phyloP scores from a whole-genome alignment of 1,140 invertebrate genomes.

The Dolichoris vasculosae region DNA sequence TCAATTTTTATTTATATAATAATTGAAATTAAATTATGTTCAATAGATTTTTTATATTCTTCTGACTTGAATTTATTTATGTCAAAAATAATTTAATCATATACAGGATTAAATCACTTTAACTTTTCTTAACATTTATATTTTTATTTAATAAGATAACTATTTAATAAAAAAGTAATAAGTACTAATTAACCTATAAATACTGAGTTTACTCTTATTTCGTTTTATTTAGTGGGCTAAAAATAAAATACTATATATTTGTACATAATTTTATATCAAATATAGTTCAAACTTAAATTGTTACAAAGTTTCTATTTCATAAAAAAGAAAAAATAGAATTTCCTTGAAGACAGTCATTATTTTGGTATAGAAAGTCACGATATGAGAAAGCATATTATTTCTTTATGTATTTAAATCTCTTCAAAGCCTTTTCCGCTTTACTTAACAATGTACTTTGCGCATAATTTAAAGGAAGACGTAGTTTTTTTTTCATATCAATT shows the following conservation, averaged over 20 bases:
- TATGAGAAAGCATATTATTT: slow-evolving; percentile 43
- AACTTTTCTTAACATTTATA: no score
- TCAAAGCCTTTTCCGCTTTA: slow-evolving; percentile 24
- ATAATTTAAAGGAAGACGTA: slow-evolving; percentile 18
- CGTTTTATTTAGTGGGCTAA: no score
- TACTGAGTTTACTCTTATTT: no score
- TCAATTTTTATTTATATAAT: no score
- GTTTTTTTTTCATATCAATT: slow-evolving; percentile 11
- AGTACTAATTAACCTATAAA: no score
- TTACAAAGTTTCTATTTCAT: slow-evolving; percentile 23
- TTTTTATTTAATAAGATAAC: no score
- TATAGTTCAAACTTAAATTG: background rate
- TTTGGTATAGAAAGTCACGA: slow-evolving; percentile 32
- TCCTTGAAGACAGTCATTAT: slow-evolving; percentile 13
- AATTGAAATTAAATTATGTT: no score
- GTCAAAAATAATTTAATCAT: no score
- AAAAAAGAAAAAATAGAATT: background rate
- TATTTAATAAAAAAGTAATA: no score
- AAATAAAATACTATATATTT: background rate
- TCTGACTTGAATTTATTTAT: no score
- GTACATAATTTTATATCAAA: background rate
- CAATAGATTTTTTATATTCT: no score
- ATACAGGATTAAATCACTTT: no score
- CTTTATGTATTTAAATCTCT: slow-evolving; percentile 21
- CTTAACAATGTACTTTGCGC: background rate